Percentiles rank a stretch among this genome's conserved stretches.
Conservation (phyloP, 1,140 invertebrate genomes). For the Pristionchus pacificus region DNA sequence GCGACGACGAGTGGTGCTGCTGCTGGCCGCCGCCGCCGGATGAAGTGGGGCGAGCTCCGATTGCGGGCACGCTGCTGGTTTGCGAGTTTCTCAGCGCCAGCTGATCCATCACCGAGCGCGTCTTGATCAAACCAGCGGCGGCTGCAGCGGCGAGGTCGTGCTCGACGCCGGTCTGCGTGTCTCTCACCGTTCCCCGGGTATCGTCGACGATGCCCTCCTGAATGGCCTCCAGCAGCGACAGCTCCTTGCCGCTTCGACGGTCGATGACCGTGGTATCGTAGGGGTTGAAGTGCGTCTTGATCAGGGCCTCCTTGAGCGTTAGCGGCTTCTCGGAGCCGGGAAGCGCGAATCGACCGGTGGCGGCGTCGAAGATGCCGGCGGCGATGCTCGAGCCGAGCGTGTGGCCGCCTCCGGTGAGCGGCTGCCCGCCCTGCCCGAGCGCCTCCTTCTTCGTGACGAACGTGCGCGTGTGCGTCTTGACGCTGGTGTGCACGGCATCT, state of each 20-base stretch:
- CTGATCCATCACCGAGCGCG: neutral
- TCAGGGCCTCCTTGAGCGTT: conserved; percentile 76
- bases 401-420: conserved; percentile 19
- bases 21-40: too few species aligned
- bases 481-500: conserved; percentile 69
- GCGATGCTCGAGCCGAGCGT: conserved; percentile 76
- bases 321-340: conserved; percentile 70
- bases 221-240: conserved; percentile 77
- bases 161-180: conserved; percentile 71
- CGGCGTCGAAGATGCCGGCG: conserved; percentile 74
- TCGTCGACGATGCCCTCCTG: conserved; percentile 75
- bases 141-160: conserved; percentile 75
- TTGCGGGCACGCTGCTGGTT: neutral
- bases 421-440: conserved; percentile 16
- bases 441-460: conserved; percentile 48
- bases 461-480: conserved; percentile 50
- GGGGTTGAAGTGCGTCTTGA: conserved; percentile 73
- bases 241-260: conserved; percentile 71
- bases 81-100: neutral
- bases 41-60: neutral
- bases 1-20: conserved; percentile 64
- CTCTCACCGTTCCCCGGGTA: conserved; percentile 71
- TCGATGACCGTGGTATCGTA: conserved; percentile 77
- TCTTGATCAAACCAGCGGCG: conserved; percentile 74
- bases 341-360: conserved; percentile 75